These are phyloP conservation scores for Sinocyclocheilus maitianheensis DNA, from an alignment of 2,113 vertebrate genomes.

Conservation along the genomic window DNA sequence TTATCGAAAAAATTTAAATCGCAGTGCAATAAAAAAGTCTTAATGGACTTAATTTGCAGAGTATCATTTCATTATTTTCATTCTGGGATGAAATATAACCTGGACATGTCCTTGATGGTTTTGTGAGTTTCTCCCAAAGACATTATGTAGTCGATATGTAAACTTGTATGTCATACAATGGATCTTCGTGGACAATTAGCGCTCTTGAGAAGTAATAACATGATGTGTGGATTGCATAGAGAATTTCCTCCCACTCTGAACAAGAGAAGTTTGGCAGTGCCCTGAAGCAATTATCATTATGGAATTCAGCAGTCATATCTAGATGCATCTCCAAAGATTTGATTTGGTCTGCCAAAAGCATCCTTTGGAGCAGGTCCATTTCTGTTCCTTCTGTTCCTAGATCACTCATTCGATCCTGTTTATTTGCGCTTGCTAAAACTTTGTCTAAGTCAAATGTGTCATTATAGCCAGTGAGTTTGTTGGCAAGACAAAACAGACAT, in stretches of 20 bases:
- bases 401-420: conserved; percentile 11
- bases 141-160: neutral
- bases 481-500: neutral
- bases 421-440: neutral
- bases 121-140: neutral
- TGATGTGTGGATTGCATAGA: conserved; percentile 4
- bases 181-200: neutral
- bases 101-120: neutral
- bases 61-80: neutral
- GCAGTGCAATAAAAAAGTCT: neutral
- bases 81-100: neutral
- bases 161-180: neutral
- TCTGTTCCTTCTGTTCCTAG: conserved; percentile 31
- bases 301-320: conserved; percentile 3
- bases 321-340: conserved; percentile 19
- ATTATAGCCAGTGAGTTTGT: neutral
- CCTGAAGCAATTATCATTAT: conserved; percentile 23
- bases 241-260: conserved; percentile 16
- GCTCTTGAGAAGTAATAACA: neutral
- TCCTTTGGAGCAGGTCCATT: conserved; percentile 9
- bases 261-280: conserved; percentile 19
- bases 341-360: conserved; percentile 13
- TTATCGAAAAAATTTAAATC: neutral
- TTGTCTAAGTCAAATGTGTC: neutral
- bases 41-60: neutral